Evolutionary conservation across 2,888 invertebrate genomes (phyloP).

Genomic region (Epinotia ramella): DNA sequence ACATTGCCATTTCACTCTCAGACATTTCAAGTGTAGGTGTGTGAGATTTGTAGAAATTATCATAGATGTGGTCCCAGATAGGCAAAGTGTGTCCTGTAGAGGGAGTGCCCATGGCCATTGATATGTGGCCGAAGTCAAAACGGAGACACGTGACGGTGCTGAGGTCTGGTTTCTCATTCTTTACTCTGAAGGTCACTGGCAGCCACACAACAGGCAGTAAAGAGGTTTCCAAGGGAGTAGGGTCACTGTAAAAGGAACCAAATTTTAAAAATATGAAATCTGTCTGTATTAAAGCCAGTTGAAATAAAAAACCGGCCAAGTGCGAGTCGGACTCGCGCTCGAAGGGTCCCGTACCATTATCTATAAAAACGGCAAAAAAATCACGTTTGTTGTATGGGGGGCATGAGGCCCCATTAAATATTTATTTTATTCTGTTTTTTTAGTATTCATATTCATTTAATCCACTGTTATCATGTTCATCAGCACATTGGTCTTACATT

Average conservation of each 20-base stretch:
- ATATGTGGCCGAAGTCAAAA: constrained; percentile 50
- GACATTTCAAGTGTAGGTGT: constrained; percentile 24
- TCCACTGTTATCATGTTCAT: too few relatives aligned
- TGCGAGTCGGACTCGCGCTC: too few relatives aligned
- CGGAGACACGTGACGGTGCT: constrained; percentile 57
- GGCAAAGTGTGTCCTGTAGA: constrained; percentile 56
- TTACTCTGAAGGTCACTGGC: constrained; percentile 53
- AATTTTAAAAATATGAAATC: not conserved
- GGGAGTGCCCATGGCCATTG: constrained; percentile 53
- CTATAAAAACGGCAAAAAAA: too few relatives aligned
- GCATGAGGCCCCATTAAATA: too few relatives aligned
- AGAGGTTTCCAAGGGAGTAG: constrained; percentile 70
- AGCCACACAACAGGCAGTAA: constrained; percentile 71
- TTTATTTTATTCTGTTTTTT: too few relatives aligned
- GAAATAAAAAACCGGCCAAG: too few relatives aligned
- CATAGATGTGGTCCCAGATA: constrained; percentile 75
- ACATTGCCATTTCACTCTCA: not conserved
- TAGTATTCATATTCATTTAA: too few relatives aligned
- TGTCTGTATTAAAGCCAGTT: not conserved
- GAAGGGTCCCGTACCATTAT: too few relatives aligned
- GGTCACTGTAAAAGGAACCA: constrained; percentile 64
- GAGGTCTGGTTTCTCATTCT: constrained; percentile 52
- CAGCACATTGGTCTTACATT: too few relatives aligned
- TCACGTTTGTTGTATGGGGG: too few relatives aligned
- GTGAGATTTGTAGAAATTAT: constrained; percentile 63